Evolutionary conservation across 2,113 vertebrate species (phyloP).

Genomic region (Dolichotis patagonum): DNA sequence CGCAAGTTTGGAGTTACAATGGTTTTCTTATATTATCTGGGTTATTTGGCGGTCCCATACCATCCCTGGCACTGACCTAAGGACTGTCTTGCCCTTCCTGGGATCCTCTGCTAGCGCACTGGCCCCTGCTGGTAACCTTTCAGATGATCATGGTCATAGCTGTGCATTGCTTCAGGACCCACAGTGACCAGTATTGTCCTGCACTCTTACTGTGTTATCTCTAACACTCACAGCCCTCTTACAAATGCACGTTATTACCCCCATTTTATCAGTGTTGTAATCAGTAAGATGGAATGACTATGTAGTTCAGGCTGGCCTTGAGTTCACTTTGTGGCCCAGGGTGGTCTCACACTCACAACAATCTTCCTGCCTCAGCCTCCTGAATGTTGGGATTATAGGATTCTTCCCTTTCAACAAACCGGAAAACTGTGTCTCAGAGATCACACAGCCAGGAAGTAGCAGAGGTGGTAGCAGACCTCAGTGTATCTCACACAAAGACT

Average conservation of each 20-base stretch:
- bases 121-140: background rate
- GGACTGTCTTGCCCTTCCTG: background rate
- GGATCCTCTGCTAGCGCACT: background rate
- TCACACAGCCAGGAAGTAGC: background rate
- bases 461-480: background rate
- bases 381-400: no score
- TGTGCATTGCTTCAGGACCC: background rate
- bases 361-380: no score
- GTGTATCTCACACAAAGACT: background rate
- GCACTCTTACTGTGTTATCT: background rate
- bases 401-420: background rate
- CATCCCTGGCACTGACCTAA: background rate
- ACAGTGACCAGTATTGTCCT: background rate
- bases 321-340: no score
- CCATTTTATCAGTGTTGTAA: background rate
- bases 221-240: background rate
- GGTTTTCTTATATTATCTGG: background rate
- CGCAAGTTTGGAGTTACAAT: background rate
- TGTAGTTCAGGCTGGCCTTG: no score
- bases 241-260: background rate
- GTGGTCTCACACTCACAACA: no score
- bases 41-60: background rate
- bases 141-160: background rate
- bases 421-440: constrained; percentile 30
- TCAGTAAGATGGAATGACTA: background rate